Evolutionary conservation across 1,140 invertebrate genomes (phyloP).

Genomic region (Drosophila biarmipes): DNA sequence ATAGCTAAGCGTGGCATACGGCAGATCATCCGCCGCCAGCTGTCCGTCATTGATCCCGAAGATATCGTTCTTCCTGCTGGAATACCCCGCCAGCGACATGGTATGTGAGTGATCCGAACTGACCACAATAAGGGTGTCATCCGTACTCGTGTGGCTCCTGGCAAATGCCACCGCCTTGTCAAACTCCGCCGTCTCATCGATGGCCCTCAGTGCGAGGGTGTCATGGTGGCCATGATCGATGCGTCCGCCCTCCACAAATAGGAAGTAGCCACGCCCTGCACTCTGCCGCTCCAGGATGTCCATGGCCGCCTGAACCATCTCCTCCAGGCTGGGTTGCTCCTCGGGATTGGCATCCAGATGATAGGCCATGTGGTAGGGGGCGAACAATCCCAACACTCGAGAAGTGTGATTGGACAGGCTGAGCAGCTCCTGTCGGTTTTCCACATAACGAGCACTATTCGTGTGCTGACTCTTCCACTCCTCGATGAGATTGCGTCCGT

Average conservation of each 20-base stretch:
- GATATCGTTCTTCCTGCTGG: slow-evolving; percentile 89
- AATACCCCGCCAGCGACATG: slow-evolving; percentile 89
- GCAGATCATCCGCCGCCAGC: slow-evolving; percentile 83
- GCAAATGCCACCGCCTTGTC: slow-evolving; percentile 88
- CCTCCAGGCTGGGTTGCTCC: slow-evolving; percentile 89
- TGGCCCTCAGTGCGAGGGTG: slow-evolving; percentile 87
- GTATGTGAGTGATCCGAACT: slow-evolving; percentile 90
- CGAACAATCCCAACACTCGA: slow-evolving; percentile 85
- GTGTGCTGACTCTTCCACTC: slow-evolving; percentile 86
- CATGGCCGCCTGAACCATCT: slow-evolving; percentile 91
- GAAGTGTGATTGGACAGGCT: slow-evolving; percentile 83
- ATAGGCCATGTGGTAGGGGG: slow-evolving; percentile 86
- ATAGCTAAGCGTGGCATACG: slow-evolving; percentile 88
- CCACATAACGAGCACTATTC: slow-evolving; percentile 87
- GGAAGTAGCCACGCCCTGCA: slow-evolving; percentile 90
- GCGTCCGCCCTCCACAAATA: slow-evolving; percentile 88
- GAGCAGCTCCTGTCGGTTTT: slow-evolving; percentile 86
- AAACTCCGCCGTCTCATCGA: slow-evolving; percentile 90
- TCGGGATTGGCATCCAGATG: slow-evolving; percentile 86
- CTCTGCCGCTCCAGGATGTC: slow-evolving; percentile 88
- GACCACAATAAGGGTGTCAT: slow-evolving; percentile 89
- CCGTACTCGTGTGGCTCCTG: slow-evolving; percentile 85
- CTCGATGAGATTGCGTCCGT: slow-evolving; percentile 90
- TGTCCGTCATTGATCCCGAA: slow-evolving; percentile 85
- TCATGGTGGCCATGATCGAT: slow-evolving; percentile 91